Base-by-base conservation (phyloP, 2,888 invertebrate genomes). In the Agriotes lineatus region DNA sequence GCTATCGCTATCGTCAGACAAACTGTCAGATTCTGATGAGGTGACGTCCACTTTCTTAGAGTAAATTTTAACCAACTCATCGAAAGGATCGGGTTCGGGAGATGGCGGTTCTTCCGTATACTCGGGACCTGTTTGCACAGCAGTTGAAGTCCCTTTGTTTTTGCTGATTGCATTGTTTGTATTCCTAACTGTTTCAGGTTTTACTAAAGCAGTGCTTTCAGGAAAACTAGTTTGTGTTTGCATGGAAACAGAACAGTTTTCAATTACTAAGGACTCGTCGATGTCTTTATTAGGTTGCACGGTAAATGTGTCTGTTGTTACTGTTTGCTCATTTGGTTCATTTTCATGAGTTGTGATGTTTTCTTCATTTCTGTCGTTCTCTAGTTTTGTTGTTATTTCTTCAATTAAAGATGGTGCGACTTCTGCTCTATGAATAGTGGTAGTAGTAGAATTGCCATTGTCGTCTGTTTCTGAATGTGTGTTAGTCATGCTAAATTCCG, bases 401-500 rank as follows among this genome's bases (percentile, higher is more conserved):
- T 25, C 25, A 25, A 25, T 25, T 25, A 25, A 25, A 25, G 4
- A 25, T 25, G 3, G 3, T 25, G 25, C 4, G 25, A 3, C 7
- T 25, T 25, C 25, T 3, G 3, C 7, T 7, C 3, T 25, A 7
- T 25, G 3, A 25, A 25, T 25, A 25, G 25, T 25, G 3, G 25
- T 25, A 5, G 25, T 25, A 7, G 3, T 7, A 3, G 7, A 3
- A 25, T 25, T 25, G 4, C 3, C 7, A 5, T 5, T 25, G 7
- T 25, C 7, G 25, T 25, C 25, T 5, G 16, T 42, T 16, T 14
- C 42, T 12, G 37, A 37, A 37, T 44, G 18, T 18, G 69, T 44
- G 73, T 76, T 25, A 74, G 75, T 30, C 72, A n/a, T n/a, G n/a
- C n/a, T n/a, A n/a, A n/a, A n/a, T n/a, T 74, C 52, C 50, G 73